These are phyloP conservation scores for Syngnathus rostellatus DNA, from an alignment of 2,797 vertebrate species.

Conservation along the genomic window DNA sequence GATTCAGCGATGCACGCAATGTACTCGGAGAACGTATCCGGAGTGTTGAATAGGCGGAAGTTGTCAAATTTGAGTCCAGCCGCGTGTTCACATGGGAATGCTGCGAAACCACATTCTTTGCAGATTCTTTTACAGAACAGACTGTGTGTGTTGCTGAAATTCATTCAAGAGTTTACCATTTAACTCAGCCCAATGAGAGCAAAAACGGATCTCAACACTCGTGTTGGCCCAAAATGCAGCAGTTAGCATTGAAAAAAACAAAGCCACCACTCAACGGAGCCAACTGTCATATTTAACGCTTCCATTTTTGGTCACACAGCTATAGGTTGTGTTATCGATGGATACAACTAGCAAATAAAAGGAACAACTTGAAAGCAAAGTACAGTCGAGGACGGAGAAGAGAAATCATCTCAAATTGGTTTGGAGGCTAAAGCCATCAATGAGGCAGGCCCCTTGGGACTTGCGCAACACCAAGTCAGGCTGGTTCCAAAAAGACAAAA, in stretches of 20 bases:
- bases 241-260: no score
- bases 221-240: background rate
- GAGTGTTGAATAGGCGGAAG: background rate
- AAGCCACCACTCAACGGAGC: no score
- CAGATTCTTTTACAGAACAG: constrained; percentile 1
- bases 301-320: no score
- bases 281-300: no score
- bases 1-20: background rate
- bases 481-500: constrained; percentile 12
- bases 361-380: background rate
- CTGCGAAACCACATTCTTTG: constrained; percentile 43
- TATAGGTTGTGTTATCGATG: no score
- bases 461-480: constrained; percentile 22
- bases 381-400: background rate
- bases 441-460: background rate
- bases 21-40: background rate
- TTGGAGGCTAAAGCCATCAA: constrained; percentile 1
- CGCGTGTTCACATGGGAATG: constrained; percentile 35
- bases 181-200: background rate
- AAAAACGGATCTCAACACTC: background rate
- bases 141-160: background rate
- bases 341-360: background rate
- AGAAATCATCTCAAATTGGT: background rate
- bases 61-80: background rate
- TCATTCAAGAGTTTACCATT: background rate